Percentiles rank a stretch among this genome's conserved stretches.
These are phyloP conservation scores for Pseudococcus longispinus DNA, from an alignment of 2,888 invertebrate species.

Conservation along the genomic window DNA sequence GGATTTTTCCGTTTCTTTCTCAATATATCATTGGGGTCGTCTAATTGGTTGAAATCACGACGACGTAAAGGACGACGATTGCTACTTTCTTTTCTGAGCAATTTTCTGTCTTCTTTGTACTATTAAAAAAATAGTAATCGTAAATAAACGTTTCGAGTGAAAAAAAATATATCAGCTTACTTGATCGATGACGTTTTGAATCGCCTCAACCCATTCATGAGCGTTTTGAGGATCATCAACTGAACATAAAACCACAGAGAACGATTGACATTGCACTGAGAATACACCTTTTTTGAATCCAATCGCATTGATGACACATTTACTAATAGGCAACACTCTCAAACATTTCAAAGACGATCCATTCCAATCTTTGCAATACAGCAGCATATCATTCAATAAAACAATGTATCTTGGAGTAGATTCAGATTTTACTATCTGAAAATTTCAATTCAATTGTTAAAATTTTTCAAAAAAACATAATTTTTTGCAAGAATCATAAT, in stretches of 20 bases:
- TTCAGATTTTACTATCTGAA: conserved; percentile 60
- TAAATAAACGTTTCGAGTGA: not conserved
- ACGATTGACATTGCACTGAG: conserved; percentile 67
- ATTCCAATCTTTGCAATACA: conserved; percentile 74
- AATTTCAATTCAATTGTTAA: not conserved
- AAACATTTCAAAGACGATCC: conserved; percentile 71
- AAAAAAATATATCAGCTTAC: conserved; percentile 59
- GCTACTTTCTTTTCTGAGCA: conserved; percentile 37
- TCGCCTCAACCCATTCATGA: conserved; percentile 68
- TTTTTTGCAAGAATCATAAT: not conserved
- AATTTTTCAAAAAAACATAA: conserved; percentile 59
- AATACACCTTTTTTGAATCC: conserved; percentile 69
- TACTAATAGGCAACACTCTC: conserved; percentile 74
- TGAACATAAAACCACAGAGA: conserved; percentile 57
- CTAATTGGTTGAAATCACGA: conserved; percentile 45
- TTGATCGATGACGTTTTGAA: conserved; percentile 68
- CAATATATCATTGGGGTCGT: conserved; percentile 2
- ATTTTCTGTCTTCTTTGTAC: conserved; percentile 34
- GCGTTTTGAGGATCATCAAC: conserved; percentile 63
- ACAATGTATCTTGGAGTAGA: conserved; percentile 71
- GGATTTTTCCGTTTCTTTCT: not conserved
- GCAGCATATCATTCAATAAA: conserved; percentile 75
- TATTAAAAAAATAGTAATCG: not conserved
- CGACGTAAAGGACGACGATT: conserved; percentile 40
- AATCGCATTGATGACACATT: conserved; percentile 70